phyloP scores from a whole-genome alignment of 2,113 vertebrate genomes.

The Anolis sagrei region DNA sequence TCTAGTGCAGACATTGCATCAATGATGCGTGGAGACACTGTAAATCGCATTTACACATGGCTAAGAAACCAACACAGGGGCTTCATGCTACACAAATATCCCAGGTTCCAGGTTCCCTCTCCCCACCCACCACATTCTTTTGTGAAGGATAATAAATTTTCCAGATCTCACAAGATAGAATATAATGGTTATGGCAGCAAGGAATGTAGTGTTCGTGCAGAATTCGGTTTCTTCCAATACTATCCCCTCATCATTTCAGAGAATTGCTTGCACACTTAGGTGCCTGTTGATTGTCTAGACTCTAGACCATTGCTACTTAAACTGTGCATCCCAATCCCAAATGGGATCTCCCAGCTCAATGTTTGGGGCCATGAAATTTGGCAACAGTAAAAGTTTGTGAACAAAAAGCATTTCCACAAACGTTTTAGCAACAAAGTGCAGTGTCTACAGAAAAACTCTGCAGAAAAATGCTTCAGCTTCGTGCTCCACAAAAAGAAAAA shows the following conservation, averaged over 20 bases:
- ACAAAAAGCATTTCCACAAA: too few species aligned
- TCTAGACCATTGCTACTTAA: too few species aligned
- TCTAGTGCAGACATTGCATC: conserved; percentile 60
- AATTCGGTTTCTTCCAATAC: conserved; percentile 2
- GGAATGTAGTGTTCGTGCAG: neutral
- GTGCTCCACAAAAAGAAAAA: too few species aligned
- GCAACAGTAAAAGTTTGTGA: too few species aligned
- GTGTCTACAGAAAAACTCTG: too few species aligned
- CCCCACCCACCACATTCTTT: neutral
- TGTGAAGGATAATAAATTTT: conserved; percentile 35
- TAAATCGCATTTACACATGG: conserved; percentile 57
- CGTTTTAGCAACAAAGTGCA: too few species aligned
- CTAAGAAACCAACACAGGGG: conserved; percentile 9
- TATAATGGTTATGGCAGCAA: conserved; percentile 18
- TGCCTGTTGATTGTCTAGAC: neutral
- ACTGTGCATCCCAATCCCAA: too few species aligned
- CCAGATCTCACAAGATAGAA: conserved; percentile 27
- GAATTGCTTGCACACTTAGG: neutral
- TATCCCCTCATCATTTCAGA: neutral
- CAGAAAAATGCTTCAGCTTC: too few species aligned
- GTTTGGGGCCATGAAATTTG: too few species aligned
- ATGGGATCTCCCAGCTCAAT: too few species aligned
- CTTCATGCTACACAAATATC: conserved; percentile 12
- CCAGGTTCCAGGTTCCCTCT: conserved; percentile 17
- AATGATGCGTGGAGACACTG: conserved; percentile 43